phyloP scores from a whole-genome alignment of 2,888 invertebrate species.

The Epinotia demarniana region DNA sequence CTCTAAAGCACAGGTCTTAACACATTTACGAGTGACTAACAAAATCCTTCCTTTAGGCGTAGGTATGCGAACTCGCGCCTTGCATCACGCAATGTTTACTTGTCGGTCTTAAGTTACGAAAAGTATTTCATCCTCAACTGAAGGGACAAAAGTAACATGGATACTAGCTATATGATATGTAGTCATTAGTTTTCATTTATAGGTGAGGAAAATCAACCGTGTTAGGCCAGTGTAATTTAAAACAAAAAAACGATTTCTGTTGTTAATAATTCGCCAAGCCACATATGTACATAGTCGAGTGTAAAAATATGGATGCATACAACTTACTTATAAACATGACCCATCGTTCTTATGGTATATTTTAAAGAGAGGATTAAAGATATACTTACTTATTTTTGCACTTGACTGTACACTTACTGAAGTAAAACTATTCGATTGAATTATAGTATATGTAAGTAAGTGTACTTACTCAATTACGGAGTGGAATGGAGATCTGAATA shows the following conservation, averaged over 20 bases:
- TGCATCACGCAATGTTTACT: constrained; percentile 11
- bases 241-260: no score
- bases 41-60: constrained; percentile 20
- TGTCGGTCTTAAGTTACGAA: not conserved
- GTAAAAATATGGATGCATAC: no score
- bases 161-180: not conserved
- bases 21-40: constrained; percentile 18
- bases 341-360: no score
- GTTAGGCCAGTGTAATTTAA: no score
- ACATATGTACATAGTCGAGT: no score
- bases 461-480: not conserved
- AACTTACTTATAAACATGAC: no score
- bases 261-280: no score
- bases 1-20: constrained; percentile 43
- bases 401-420: no score
- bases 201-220: no score
- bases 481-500: not conserved
- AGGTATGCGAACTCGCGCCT: constrained; percentile 15
- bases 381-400: no score
- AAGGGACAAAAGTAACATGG: not conserved
- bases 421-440: not conserved
- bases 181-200: not conserved
- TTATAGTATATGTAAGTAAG: not conserved
- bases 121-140: not conserved
- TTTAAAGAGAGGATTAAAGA: no score